Evolutionary conservation across 2,797 vertebrate species (phyloP).

Genomic region (Cuniculus paca): DNA sequence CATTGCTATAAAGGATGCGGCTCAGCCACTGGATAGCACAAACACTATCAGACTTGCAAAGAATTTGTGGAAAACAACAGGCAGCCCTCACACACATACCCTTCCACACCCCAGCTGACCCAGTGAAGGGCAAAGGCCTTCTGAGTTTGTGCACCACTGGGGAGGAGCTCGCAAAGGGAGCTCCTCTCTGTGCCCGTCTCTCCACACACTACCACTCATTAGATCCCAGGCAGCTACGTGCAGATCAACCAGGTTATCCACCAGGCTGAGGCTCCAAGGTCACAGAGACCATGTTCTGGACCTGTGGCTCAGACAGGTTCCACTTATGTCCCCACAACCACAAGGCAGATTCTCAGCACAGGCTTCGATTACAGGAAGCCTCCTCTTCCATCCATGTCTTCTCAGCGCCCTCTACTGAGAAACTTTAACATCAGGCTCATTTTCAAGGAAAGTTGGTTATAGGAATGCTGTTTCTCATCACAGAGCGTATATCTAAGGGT

Average conservation of each 20-base stretch:
- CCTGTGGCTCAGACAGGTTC: neutral
- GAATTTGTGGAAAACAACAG: neutral
- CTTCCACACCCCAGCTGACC: neutral
- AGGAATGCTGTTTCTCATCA: neutral
- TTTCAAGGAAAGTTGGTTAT: neutral
- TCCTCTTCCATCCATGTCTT: neutral
- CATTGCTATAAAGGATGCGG: neutral
- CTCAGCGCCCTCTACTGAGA: conserved; percentile 60
- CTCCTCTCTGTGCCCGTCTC: neutral
- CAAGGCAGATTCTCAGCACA: neutral
- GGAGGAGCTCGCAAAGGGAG: neutral
- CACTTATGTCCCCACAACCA: neutral
- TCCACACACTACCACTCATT: neutral
- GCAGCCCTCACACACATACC: neutral
- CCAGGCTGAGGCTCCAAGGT: neutral
- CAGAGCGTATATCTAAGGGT: neutral
- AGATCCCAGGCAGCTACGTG: neutral
- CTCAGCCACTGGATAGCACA: neutral
- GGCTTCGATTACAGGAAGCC: neutral
- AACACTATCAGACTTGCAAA: neutral
- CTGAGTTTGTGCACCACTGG: too few relatives aligned
- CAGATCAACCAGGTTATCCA: neutral
- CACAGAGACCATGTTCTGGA: neutral
- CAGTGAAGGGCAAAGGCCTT: neutral
- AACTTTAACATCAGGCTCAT: neutral